phyloP scores from a whole-genome alignment of 2,888 invertebrate species.

The Acleris holmiana region DNA sequence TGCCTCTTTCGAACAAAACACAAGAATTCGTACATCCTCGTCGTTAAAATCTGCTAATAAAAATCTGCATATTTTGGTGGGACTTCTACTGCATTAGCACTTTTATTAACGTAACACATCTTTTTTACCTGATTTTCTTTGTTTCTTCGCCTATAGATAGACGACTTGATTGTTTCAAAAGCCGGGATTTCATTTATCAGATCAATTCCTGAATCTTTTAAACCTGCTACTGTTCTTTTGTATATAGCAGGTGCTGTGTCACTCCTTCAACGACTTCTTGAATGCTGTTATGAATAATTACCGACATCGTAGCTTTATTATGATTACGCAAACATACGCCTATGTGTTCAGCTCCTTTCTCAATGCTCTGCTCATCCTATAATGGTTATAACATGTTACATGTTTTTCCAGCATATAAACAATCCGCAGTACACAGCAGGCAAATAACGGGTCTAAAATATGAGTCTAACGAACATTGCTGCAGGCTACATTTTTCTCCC shows the following conservation, averaged over 20 bases:
- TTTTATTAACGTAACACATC: conserved; percentile 6
- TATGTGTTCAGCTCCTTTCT: background rate
- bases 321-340: background rate
- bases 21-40: conserved; percentile 7
- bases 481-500: background rate
- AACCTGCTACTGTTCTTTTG: background rate
- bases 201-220: conserved; percentile 19
- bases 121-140: conserved; percentile 6
- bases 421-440: background rate
- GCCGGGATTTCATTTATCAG: conserved; percentile 16
- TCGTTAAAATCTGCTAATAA: conserved; percentile 28
- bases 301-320: background rate
- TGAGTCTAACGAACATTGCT: too few species aligned
- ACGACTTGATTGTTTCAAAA: conserved; percentile 4
- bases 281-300: background rate
- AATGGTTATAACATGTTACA: background rate
- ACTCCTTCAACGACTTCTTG: background rate
- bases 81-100: conserved; percentile 20
- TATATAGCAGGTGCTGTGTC: background rate
- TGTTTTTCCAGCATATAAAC: background rate
- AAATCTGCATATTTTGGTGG: conserved; percentile 25
- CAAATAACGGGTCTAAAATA: background rate
- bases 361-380: background rate
- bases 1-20: conserved; percentile 14
- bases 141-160: conserved; percentile 4